Evolutionary conservation across 2,113 vertebrate species (phyloP).

Genomic region (Rhineura floridana): DNA sequence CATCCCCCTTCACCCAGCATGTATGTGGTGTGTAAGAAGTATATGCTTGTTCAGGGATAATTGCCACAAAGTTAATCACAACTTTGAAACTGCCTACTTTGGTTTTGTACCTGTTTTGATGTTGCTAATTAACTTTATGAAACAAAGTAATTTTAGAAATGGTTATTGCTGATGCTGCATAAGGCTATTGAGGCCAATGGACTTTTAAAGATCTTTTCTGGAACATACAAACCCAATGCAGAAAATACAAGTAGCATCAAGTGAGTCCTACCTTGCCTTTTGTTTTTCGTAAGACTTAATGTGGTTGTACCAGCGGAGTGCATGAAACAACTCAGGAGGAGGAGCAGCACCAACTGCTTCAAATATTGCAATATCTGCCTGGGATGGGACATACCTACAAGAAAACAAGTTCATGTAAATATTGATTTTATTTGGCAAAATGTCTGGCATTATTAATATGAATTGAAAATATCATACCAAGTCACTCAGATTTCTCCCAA

Average conservation of each 20-base stretch:
- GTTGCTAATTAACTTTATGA: background rate
- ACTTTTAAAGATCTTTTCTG: background rate
- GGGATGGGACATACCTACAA: slow-evolving; percentile 90
- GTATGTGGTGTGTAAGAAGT: no score
- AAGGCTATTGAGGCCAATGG: background rate
- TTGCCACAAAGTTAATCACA: background rate
- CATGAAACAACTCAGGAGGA: slow-evolving; percentile 85
- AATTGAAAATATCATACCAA: background rate
- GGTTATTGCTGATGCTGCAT: background rate
- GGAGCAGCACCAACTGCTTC: slow-evolving; percentile 85
- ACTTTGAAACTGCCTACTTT: background rate
- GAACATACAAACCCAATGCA: background rate
- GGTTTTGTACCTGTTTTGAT: background rate
- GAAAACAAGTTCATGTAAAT: background rate
- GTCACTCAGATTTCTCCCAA: background rate
- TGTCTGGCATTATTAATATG: background rate
- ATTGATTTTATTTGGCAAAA: background rate
- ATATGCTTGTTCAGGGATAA: background rate
- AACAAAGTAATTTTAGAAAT: background rate
- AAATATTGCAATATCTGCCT: slow-evolving; percentile 93
- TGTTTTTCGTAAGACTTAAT: slow-evolving; percentile 92
- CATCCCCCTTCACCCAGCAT: no score
- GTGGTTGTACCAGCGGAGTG: slow-evolving; percentile 95
- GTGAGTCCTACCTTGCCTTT: slow-evolving; percentile 83
- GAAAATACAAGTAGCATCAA: background rate